Conservation (phyloP, 2,888 invertebrate species). For the Helobdella robusta region DNA sequence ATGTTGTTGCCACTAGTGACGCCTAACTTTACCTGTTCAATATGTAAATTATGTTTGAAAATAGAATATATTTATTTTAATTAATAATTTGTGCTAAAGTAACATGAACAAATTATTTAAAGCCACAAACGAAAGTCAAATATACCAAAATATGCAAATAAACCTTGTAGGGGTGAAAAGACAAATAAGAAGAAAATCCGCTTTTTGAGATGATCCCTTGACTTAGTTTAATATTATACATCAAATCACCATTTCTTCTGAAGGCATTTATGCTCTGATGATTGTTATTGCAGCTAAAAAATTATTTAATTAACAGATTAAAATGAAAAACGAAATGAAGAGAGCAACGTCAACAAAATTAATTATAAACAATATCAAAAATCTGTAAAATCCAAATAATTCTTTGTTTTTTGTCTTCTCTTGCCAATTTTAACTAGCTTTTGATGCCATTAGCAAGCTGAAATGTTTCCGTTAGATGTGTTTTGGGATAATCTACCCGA, state of each 20-base stretch:
- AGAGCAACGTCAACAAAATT: neutral
- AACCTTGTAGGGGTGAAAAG: conserved; percentile 76
- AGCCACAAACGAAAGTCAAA: neutral
- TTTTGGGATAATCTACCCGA: too few relatives aligned
- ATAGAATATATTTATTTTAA: neutral
- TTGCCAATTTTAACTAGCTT: too few relatives aligned
- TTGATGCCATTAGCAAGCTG: too few relatives aligned
- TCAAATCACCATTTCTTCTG: conserved; percentile 56
- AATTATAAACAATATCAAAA: too few relatives aligned
- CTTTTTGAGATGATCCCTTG: conserved; percentile 70
- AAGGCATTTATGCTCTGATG: conserved; percentile 58
- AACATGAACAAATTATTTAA: neutral
- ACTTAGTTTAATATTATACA: conserved; percentile 75
- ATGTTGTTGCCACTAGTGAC: neutral
- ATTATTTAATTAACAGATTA: neutral
- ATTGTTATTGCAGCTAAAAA: conserved; percentile 51
- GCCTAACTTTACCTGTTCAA: neutral
- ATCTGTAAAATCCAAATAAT: too few relatives aligned
- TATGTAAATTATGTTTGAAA: too few relatives aligned
- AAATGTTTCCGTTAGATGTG: too few relatives aligned
- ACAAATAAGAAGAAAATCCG: conserved; percentile 66
- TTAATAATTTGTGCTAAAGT: neutral
- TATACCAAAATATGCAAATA: neutral
- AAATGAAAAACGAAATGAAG: neutral
- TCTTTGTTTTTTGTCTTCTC: too few relatives aligned